Evolutionary conservation across 2,797 vertebrate species (phyloP).

Genomic region (Furcifer pardalis): DNA sequence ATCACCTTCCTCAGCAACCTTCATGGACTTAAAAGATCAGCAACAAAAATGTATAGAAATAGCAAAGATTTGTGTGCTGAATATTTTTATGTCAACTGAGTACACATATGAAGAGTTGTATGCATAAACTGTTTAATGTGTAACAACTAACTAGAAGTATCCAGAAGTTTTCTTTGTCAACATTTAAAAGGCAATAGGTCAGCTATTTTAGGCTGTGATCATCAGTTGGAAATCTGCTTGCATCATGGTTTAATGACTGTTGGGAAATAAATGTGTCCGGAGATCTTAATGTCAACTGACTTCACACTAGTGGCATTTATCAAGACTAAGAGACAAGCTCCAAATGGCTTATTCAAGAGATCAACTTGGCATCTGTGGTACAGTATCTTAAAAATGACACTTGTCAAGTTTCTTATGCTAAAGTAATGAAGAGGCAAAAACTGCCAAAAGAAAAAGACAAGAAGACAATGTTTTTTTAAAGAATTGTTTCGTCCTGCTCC

Average conservation of each 20-base stretch:
- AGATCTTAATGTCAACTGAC: not conserved
- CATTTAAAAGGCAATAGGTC: slow-evolving; percentile 3
- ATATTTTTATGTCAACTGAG: not conserved
- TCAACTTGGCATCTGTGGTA: not conserved
- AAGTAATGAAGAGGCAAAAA: not conserved
- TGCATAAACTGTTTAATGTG: not conserved
- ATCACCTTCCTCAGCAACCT: not conserved
- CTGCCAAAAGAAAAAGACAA: accelerated
- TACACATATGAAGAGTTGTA: accelerated
- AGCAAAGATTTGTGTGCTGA: not conserved
- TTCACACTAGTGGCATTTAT: slow-evolving; percentile 27
- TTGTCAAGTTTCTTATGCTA: not conserved
- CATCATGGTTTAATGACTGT: not conserved
- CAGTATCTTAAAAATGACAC: not conserved
- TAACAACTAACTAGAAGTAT: not conserved
- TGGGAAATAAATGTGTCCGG: not conserved
- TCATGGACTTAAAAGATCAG: not conserved
- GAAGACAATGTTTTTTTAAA: too few relatives aligned
- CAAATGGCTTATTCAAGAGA: not conserved
- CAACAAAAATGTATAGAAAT: accelerated
- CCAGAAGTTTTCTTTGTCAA: not conserved
- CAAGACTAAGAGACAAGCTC: not conserved
- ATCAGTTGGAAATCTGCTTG: slow-evolving; percentile 2
- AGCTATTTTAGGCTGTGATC: slow-evolving; percentile 8
- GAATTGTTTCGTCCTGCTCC: too few relatives aligned